Percentiles rank a stretch among this genome's conserved stretches.
These are phyloP conservation scores for Drosophila setifemur DNA, from an alignment of 1,140 invertebrate species.

Conservation along the genomic window DNA sequence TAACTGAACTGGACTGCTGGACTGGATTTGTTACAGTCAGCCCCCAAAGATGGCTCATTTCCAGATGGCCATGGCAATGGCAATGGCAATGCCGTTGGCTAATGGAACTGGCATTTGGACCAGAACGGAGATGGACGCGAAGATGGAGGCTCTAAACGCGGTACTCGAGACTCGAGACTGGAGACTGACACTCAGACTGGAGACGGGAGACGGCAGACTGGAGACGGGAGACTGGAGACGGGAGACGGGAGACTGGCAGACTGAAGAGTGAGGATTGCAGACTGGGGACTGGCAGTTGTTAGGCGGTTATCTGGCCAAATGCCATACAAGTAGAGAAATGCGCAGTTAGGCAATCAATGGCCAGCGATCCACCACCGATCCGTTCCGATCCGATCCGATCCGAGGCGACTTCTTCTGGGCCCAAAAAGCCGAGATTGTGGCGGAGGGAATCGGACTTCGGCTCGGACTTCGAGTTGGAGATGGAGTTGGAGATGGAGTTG, in stretches of 20 bases:
- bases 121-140: slow-evolving; percentile 12
- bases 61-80: background rate
- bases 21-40: slow-evolving; percentile 24
- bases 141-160: slow-evolving; percentile 6
- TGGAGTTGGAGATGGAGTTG: slow-evolving; percentile 10
- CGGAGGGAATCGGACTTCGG: slow-evolving; percentile 32
- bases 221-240: slow-evolving; percentile 10
- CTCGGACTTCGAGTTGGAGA: slow-evolving; percentile 5
- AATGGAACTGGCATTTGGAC: slow-evolving; percentile 52
- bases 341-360: slow-evolving; percentile 70
- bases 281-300: slow-evolving; percentile 66
- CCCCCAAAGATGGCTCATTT: slow-evolving; percentile 40
- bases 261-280: slow-evolving; percentile 5
- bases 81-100: slow-evolving; percentile 45
- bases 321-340: slow-evolving; percentile 75
- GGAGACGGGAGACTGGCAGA: slow-evolving; percentile 22
- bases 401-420: slow-evolving; percentile 19
- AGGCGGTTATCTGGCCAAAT: slow-evolving; percentile 73
- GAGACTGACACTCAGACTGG: slow-evolving; percentile 25
- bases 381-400: too few relatives aligned
- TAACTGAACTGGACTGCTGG: background rate
- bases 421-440: slow-evolving; percentile 29
- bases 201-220: background rate
- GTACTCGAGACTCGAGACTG: too few relatives aligned
- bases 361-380: slow-evolving; percentile 24